A percentile compares a stretch with the other conserved stretches of the same genome.
Conservation (phyloP, 2,113 vertebrate genomes). For the Archilochus colubris region DNA sequence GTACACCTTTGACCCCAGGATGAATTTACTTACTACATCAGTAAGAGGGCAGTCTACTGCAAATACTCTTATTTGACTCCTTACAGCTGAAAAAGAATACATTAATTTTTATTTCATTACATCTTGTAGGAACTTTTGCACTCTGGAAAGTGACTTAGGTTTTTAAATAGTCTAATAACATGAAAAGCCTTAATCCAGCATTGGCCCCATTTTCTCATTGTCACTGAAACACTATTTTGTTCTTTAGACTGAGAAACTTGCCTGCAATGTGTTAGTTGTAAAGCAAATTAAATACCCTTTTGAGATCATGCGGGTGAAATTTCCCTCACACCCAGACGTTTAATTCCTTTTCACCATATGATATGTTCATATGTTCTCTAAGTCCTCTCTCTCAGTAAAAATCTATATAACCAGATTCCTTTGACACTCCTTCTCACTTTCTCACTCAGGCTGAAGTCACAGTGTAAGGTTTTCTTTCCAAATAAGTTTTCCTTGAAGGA, state of each 20-base stretch:
- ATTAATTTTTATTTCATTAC: not conserved
- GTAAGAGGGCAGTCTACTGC: not conserved
- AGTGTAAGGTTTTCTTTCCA: not conserved
- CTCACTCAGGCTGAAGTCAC: not conserved
- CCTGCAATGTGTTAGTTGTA: not conserved
- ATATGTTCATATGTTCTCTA: not conserved
- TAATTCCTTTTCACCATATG: not conserved
- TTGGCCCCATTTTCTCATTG: not conserved
- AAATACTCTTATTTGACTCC: not conserved
- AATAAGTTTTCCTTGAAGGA: not conserved
- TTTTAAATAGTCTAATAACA: not conserved
- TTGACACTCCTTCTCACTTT: not conserved
- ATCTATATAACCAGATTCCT: not conserved
- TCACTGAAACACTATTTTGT: not conserved
- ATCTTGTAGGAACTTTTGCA: not conserved
- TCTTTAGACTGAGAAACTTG: not conserved
- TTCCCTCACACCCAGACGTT: not conserved
- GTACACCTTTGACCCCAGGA: not conserved
- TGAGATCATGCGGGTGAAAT: not conserved
- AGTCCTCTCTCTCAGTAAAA: not conserved
- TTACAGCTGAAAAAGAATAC: not conserved
- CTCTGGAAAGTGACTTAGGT: not conserved
- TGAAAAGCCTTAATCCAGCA: not conserved
- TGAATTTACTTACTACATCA: not conserved
- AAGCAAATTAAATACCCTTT: not conserved